Evolutionary conservation across 2,113 vertebrate species (phyloP).

Genomic region (Progne subis): DNA sequence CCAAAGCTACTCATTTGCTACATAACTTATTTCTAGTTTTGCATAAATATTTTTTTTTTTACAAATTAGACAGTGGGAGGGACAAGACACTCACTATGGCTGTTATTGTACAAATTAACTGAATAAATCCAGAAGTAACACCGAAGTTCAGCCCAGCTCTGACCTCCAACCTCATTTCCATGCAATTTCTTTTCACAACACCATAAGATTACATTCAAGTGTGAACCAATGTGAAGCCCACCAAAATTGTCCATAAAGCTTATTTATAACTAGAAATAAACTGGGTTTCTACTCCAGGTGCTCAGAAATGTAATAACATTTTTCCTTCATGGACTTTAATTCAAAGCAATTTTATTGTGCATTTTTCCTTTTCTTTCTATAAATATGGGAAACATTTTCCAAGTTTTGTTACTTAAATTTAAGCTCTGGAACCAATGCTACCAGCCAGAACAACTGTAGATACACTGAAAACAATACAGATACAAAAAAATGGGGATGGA

Average conservation of each 20-base stretch:
- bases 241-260: not conserved
- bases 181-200: not conserved
- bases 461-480: not conserved
- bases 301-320: not conserved
- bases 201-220: not conserved
- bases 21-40: not conserved
- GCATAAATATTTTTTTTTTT: not conserved
- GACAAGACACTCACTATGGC: not conserved
- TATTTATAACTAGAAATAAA: not conserved
- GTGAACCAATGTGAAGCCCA: accelerated
- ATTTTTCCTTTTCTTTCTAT: not conserved
- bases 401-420: not conserved
- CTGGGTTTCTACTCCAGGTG: not conserved
- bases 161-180: not conserved
- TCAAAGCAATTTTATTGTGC: accelerated
- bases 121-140: not conserved
- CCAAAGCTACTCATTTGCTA: not conserved
- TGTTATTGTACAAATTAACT: not conserved
- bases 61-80: not conserved
- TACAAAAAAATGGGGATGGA: not conserved
- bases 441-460: not conserved
- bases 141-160: not conserved
- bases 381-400: not conserved
- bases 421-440: not conserved
- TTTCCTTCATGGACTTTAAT: not conserved